Evolutionary conservation across 2,888 invertebrate species (phyloP).

Genomic region (Pardosa pseudoannulata): DNA sequence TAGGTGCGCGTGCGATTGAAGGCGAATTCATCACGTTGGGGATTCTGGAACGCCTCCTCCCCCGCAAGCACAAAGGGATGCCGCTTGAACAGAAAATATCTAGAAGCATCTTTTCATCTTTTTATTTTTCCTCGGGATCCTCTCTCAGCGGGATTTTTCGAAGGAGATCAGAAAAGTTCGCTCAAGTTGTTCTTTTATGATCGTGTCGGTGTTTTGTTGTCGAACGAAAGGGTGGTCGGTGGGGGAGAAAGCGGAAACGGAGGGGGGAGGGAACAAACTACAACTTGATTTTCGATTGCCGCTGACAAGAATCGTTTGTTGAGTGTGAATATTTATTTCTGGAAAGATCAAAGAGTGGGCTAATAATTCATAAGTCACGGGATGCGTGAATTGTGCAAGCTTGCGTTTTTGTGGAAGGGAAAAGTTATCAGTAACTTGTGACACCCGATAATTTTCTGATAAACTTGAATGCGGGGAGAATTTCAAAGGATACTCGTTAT

Average conservation of each 20-base stretch:
- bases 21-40: slow-evolving; percentile 59
- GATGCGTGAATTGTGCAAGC: background rate
- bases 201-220: slow-evolving; percentile 61
- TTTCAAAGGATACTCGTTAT: background rate
- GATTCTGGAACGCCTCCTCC: slow-evolving; percentile 35
- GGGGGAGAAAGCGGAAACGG: background rate
- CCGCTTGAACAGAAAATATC: slow-evolving; percentile 43
- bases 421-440: slow-evolving; percentile 16
- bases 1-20: slow-evolving; percentile 58
- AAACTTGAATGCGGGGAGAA: background rate
- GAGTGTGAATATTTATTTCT: slow-evolving; percentile 15
- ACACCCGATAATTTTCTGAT: slow-evolving; percentile 12
- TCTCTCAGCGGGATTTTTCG: slow-evolving; percentile 46
- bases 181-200: slow-evolving; percentile 55
- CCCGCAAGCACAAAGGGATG: slow-evolving; percentile 40
- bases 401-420: background rate
- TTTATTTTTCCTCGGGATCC: slow-evolving; percentile 8
- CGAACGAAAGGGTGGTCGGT: background rate
- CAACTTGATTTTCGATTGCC: slow-evolving; percentile 18
- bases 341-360: background rate
- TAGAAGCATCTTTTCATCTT: slow-evolving; percentile 26
- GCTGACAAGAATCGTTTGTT: slow-evolving; percentile 15
- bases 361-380: slow-evolving; percentile 6
- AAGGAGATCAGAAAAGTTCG: slow-evolving; percentile 31
- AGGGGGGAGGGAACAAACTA: background rate